phyloP scores from a whole-genome alignment of 2,888 invertebrate genomes.

The Notodonta ziczac region DNA sequence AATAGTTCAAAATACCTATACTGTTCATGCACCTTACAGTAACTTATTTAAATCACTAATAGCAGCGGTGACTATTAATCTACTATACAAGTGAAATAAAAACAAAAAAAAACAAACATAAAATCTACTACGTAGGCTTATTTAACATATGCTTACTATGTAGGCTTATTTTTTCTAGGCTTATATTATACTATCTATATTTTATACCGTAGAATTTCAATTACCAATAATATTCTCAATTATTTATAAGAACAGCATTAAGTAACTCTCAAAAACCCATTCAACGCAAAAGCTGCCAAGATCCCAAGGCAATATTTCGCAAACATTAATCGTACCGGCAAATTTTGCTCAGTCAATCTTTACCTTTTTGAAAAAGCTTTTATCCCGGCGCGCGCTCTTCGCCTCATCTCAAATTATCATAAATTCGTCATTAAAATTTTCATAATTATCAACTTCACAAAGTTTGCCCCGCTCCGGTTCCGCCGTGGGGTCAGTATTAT shows the following conservation, averaged over 20 bases:
- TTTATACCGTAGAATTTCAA: not conserved
- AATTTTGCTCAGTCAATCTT: constrained; percentile 53
- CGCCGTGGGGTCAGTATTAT: constrained; percentile 32
- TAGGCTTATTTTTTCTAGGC: no score
- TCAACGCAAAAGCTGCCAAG: not conserved
- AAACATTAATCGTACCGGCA: constrained; percentile 30
- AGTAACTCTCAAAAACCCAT: not conserved
- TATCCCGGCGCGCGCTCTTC: constrained; percentile 31
- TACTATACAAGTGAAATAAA: no score
- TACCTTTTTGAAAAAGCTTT: constrained; percentile 47
- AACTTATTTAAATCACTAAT: no score
- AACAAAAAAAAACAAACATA: no score
- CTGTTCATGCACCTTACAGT: not conserved
- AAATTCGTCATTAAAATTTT: constrained; percentile 61
- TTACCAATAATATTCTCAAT: constrained; percentile 8
- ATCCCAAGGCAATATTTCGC: constrained; percentile 23
- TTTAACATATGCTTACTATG: no score
- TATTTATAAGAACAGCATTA: constrained; percentile 10
- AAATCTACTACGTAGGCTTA: no score
- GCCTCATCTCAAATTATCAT: constrained; percentile 55
- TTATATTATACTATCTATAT: no score
- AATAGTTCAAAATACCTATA: not conserved
- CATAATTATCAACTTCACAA: constrained; percentile 44
- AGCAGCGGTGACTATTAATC: no score
- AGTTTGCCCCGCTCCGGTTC: constrained; percentile 27